These are phyloP conservation scores for Disparrhopalites patrizii DNA, from an alignment of 2,888 invertebrate species.

Conservation along the genomic window DNA sequence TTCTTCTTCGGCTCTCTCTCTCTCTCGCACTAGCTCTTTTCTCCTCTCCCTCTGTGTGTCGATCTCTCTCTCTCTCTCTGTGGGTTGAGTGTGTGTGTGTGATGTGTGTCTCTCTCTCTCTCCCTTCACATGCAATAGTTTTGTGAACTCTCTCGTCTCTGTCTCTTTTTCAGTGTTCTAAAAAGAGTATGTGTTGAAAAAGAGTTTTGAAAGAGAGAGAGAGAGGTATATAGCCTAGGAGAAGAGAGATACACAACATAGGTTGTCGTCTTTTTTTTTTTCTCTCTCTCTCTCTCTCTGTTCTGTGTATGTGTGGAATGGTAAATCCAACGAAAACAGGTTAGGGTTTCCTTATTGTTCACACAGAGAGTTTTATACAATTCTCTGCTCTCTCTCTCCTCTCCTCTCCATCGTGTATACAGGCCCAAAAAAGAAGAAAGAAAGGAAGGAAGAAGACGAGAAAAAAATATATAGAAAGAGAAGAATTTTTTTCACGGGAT, in stretches of 20 bases:
- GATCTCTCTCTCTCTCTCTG: not conserved
- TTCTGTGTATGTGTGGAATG: slow-evolving; percentile 10
- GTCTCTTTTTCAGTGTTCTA: too few relatives aligned
- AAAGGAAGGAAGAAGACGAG: not conserved
- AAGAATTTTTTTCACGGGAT: not conserved
- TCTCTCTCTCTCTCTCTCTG: not conserved
- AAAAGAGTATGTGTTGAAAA: too few relatives aligned
- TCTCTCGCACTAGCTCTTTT: not conserved
- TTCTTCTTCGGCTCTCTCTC: too few relatives aligned
- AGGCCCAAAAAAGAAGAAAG: not conserved
- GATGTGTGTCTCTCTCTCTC: not conserved
- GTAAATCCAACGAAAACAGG: slow-evolving; percentile 14
- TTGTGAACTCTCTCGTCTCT: slow-evolving; percentile 1
- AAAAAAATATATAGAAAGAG: too few relatives aligned
- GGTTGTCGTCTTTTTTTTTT: slow-evolving; percentile 9
- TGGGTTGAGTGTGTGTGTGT: not conserved
- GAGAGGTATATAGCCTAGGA: not conserved
- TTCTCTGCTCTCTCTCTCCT: not conserved
- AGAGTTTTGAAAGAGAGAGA: too few relatives aligned
- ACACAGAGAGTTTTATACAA: too few relatives aligned
- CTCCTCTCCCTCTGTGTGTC: too few relatives aligned
- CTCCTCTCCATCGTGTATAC: slow-evolving; percentile 14
- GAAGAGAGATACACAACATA: not conserved
- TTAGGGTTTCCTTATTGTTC: slow-evolving; percentile 20
- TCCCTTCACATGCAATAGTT: not conserved